Evolutionary conservation across 1,140 invertebrate species (phyloP), one percentile per base, ranked within the genome.

Genomic region (Drosophila varians): DNA sequence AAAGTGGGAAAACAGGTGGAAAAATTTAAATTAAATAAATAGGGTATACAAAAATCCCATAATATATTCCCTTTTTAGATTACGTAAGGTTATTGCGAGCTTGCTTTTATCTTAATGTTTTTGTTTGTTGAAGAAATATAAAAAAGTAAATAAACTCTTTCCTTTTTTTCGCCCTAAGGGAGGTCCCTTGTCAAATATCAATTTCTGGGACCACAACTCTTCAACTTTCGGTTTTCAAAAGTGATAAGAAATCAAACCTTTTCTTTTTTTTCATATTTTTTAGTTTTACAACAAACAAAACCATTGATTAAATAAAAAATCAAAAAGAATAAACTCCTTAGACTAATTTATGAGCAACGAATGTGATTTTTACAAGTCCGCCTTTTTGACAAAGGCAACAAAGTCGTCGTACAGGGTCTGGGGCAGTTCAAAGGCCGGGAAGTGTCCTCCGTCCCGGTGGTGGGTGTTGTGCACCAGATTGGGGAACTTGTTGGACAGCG

Each of bases 401-500:
- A 93, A 89, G 74, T 97, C 96, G 9, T 94, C 92, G 4, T 95
- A 93, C 0, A 97, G 75, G 6, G 94, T 74, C 74, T 94, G 77
- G 0, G 96, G 96, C 43, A 94, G 93, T 88, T 98, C 95, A 61
- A 98, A 93, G 0, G 96, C 96, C 6, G 95, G 95, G 88, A 98
- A 98, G 91, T 98, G 97, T 1, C 97, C 97, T 1, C 96, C 96
- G 5, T 93, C 92, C 2, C 92, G 74, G 19, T 93, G 73, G 48
- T 94, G 92, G 1, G 92, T 95, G 2, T 93, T 92, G 38, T 94
- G 93, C 3, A 96, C 91, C 4, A 96, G 66, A 82, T 96, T 95
- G 0, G 71, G 78, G 77, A 92, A 96, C 74, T 93, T 94, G 1
- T 93, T 91, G 47, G 91, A 90, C 2, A 96, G 68, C 11, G 95